These are phyloP conservation scores for Drosophila seguyi DNA, from an alignment of 1,140 invertebrate species.

Conservation along the genomic window DNA sequence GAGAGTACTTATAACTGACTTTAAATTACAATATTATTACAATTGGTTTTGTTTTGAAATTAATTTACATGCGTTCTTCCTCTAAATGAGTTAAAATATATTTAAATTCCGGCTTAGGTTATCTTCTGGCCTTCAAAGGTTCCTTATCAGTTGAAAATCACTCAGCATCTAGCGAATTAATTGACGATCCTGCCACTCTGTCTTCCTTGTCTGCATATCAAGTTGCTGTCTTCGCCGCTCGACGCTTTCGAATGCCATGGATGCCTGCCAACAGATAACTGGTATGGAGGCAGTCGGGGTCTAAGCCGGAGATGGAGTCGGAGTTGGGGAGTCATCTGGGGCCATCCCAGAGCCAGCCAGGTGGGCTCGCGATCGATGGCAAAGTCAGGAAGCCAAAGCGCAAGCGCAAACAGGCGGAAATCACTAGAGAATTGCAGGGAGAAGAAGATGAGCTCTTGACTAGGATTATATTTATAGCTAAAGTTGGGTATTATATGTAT, in stretches of 20 bases:
- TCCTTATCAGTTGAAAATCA: conserved; percentile 50
- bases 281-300: conserved; percentile 10
- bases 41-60: neutral
- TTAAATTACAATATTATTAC: neutral
- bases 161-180: conserved; percentile 55
- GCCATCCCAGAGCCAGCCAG: conserved; percentile 42
- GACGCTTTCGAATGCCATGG: conserved; percentile 48
- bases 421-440: conserved; percentile 48
- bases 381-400: conserved; percentile 68
- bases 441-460: conserved; percentile 3
- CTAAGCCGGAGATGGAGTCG: neutral
- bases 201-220: conserved; percentile 63
- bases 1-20: neutral
- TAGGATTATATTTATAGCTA: neutral
- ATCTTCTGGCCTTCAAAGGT: neutral
- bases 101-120: neutral
- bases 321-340: conserved; percentile 33
- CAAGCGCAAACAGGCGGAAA: conserved; percentile 65
- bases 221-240: conserved; percentile 42
- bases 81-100: neutral
- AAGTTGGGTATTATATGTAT: no score
- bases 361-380: conserved; percentile 62
- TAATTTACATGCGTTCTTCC: neutral
- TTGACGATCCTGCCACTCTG: conserved; percentile 64
- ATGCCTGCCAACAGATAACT: conserved; percentile 61